A percentile compares a stretch with the other conserved stretches of the same genome.
These are phyloP conservation scores for Andricus curvator DNA, from an alignment of 2,888 invertebrate species.

Conservation along the genomic window DNA sequence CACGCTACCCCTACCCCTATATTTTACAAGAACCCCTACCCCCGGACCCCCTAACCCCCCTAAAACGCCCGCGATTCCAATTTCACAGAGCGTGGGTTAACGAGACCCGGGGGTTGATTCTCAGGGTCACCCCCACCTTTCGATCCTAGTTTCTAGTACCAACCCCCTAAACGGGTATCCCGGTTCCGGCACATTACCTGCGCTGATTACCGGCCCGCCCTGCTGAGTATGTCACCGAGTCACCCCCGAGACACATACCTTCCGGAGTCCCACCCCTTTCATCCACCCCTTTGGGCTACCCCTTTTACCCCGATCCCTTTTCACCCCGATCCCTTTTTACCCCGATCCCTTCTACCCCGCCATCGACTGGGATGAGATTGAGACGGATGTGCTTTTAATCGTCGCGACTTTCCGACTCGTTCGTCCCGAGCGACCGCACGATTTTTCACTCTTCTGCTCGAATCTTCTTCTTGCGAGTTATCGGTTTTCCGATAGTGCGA, in stretches of 20 bases:
- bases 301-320: neutral
- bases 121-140: constrained; percentile 48
- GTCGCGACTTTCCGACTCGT: constrained; percentile 46
- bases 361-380: constrained; percentile 35
- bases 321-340: neutral
- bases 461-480: constrained; percentile 21
- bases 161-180: constrained; percentile 68
- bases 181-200: constrained; percentile 77
- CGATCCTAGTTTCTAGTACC: constrained; percentile 23
- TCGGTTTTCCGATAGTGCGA: constrained; percentile 37
- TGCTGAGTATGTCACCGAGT: constrained; percentile 74
- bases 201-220: constrained; percentile 75
- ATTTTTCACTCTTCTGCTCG: constrained; percentile 41
- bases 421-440: constrained; percentile 40
- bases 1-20: constrained; percentile 29
- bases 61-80: constrained; percentile 74
- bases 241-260: constrained; percentile 71
- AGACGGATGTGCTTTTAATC: constrained; percentile 52
- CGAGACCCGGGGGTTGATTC: constrained; percentile 75
- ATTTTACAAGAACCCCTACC: constrained; percentile 39
- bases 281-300: neutral
- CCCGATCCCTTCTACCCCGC: neutral
- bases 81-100: constrained; percentile 78
- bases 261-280: constrained; percentile 56
- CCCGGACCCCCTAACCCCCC: constrained; percentile 48